These are phyloP conservation scores for Pangasianodon gigas DNA, from an alignment of 2,113 vertebrate genomes.

Conservation along the genomic window DNA sequence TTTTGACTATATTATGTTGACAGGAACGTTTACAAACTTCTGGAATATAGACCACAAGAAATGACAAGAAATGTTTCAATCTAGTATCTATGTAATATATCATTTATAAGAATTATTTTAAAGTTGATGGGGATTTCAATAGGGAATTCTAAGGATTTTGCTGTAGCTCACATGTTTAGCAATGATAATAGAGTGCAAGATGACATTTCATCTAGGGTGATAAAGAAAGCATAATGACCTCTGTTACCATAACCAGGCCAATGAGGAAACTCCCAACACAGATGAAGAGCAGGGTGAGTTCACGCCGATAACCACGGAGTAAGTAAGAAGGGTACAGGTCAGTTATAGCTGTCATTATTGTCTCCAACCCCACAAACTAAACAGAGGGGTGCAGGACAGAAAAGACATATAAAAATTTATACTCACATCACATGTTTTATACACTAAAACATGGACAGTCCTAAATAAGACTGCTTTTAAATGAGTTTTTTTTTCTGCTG, in stretches of 20 bases:
- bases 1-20: not conserved
- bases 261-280: slow-evolving; percentile 67
- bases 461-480: not conserved
- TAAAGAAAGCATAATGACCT: slow-evolving; percentile 63
- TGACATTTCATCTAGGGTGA: not conserved
- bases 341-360: slow-evolving; percentile 69
- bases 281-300: slow-evolving; percentile 71
- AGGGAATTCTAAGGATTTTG: not conserved
- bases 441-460: not conserved
- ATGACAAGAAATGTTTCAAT: not conserved
- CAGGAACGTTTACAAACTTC: not conserved
- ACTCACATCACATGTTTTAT: not conserved
- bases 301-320: slow-evolving; percentile 70
- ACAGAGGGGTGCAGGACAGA: slow-evolving; percentile 17
- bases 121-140: not conserved
- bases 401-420: not conserved
- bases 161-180: not conserved
- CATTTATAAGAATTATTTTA: not conserved
- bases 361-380: slow-evolving; percentile 79
- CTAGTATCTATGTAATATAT: not conserved
- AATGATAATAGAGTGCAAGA: not conserved
- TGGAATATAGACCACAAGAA: not conserved
- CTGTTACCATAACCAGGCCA: slow-evolving; percentile 77
- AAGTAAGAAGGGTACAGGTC: slow-evolving; percentile 73
- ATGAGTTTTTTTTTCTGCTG: slow-evolving; percentile 2